Evolutionary conservation across 2,113 vertebrate species (phyloP).

Genomic region (Halcyon senegalensis): DNA sequence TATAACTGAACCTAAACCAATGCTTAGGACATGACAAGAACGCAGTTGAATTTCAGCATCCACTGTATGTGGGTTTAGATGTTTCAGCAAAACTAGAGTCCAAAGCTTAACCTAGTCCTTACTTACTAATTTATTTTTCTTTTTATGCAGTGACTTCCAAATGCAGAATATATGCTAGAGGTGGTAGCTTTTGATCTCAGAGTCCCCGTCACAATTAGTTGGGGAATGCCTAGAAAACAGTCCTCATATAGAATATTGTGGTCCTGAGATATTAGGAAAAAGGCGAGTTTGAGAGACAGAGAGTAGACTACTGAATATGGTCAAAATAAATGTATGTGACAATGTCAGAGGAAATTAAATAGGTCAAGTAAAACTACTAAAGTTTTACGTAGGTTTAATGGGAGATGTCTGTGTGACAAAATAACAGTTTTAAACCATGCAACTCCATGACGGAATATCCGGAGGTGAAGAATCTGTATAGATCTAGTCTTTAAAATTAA

Average conservation of each 20-base stretch:
- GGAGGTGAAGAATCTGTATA: background rate
- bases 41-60: background rate
- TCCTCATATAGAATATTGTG: background rate
- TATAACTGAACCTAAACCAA: background rate
- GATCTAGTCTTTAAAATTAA: background rate
- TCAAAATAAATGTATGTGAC: background rate
- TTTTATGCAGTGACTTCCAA: background rate
- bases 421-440: background rate
- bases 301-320: background rate
- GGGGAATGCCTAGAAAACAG: background rate
- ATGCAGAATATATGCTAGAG: background rate
- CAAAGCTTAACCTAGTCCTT: background rate
- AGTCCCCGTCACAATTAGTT: background rate
- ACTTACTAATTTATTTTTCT: background rate
- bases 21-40: background rate
- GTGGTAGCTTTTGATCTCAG: background rate
- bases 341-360: background rate
- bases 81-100: background rate
- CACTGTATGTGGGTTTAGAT: background rate
- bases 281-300: background rate
- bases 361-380: background rate
- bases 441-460: background rate
- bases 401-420: background rate
- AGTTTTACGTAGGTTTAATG: background rate
- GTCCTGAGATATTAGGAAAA: background rate